A percentile compares a stretch with the other conserved stretches of the same genome.
Conservation (phyloP, 1,140 invertebrate species). For the Drosophila yakuba region DNA sequence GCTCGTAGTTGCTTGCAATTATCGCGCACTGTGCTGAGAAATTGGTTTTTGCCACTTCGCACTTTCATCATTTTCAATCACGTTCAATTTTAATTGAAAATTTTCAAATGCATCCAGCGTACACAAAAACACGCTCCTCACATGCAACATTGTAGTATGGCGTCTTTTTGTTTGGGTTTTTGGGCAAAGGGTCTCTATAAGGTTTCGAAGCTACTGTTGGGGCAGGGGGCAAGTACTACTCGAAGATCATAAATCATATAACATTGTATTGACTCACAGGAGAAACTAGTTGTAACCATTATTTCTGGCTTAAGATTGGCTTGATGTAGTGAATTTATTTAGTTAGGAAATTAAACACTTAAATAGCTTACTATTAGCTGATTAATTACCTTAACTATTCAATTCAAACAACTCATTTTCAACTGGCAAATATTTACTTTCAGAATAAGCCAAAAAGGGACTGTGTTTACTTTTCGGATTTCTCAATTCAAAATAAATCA, state of each 20-base stretch:
- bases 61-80: conserved; percentile 83
- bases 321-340: too few species aligned
- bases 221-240: neutral
- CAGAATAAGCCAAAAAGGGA: neutral
- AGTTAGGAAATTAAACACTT: too few species aligned
- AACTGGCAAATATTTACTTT: neutral
- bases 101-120: conserved; percentile 49
- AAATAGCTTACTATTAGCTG: too few species aligned
- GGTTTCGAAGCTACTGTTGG: conserved; percentile 21
- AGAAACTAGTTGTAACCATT: conserved; percentile 4
- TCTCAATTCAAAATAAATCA: neutral
- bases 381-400: too few species aligned
- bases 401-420: neutral
- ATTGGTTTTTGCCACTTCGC: conserved; percentile 82
- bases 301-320: conserved; percentile 4
- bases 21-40: conserved; percentile 81
- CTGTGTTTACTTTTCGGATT: neutral
- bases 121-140: conserved; percentile 31
- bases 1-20: conserved; percentile 61
- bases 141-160: conserved; percentile 45
- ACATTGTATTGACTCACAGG: conserved; percentile 25
- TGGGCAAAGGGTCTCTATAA: neutral
- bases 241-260: conserved; percentile 21
- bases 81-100: conserved; percentile 83
- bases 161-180: neutral